Base-by-base conservation (phyloP, 2,888 invertebrate species). In the Nemapogon koenigi region DNA sequence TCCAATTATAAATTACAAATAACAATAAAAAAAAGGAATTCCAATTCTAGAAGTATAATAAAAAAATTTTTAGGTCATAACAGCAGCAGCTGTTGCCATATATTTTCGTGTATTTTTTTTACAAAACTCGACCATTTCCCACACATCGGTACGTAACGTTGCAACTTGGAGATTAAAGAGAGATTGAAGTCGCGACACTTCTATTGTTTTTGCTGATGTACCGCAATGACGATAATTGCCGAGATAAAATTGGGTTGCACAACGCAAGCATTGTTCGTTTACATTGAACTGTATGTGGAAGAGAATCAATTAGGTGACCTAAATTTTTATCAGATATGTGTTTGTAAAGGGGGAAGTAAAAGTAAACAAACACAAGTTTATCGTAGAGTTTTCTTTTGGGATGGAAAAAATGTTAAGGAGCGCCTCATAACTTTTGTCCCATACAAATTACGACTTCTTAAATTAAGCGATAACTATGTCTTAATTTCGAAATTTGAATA, bases 141-240 rank as follows among this genome's bases (percentile, higher is more conserved):
- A 31, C 4, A 4, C 4, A 35, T 25, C 28, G 11, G n/a, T n/a
- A 17, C 46, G 39, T 45, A 29, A 16, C 17, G 17, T 17, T 25
- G 40, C 30, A 15, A 37, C 32, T 25, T 22, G 33, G 40, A 44
- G 44, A 46, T 45, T 33, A 27, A 41, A 36, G 32, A 35, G 39
- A 46, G 50, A 53, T 56, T 54, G n/a, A 56, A 50, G 39, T 16
- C 28, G 44, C 48, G 55, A 50, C 56, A 46, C 45, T 42, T 46
- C 53, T 50, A 62, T 62, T 63, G 63, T 64, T 55, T 56, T 55
- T 49, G 51, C 46, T 44, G 44, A 46, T 49, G 46, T 42, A 43
- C 27, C 37, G 42, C 38, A 37, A 40, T 33, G 44, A 47, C 46
- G 45, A 43, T 46, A 11, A 43, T 43, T 43, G 41, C 33, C 38